phyloP scores from a whole-genome alignment of 2,888 invertebrate genomes.

The Brenthis ino region DNA sequence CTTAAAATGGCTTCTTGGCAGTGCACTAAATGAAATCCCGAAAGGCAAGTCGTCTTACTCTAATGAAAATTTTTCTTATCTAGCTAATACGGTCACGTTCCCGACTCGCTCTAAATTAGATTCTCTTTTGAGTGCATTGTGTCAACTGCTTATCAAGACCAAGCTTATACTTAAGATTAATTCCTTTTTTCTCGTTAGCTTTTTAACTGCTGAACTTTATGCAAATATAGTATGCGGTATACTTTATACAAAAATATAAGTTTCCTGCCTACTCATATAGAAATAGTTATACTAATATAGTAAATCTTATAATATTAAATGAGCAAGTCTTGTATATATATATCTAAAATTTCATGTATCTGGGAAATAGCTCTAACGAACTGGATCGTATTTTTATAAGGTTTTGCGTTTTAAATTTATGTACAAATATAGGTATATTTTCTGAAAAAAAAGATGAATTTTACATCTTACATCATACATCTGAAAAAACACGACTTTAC shows the following conservation, averaged over 20 bases:
- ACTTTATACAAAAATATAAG: not conserved
- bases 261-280: not conserved
- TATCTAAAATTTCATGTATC: too few relatives aligned
- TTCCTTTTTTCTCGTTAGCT: constrained; percentile 7
- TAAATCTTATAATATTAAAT: too few relatives aligned
- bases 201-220: not conserved
- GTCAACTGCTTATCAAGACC: constrained; percentile 24
- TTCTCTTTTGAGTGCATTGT: constrained; percentile 28
- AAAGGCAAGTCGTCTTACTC: constrained; percentile 25
- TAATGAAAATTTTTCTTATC: constrained; percentile 32
- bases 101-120: constrained; percentile 29
- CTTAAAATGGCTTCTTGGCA: constrained; percentile 22
- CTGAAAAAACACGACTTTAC: too few relatives aligned
- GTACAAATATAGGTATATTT: too few relatives aligned
- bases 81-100: constrained; percentile 34
- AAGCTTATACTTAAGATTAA: constrained; percentile 9
- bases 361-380: too few relatives aligned
- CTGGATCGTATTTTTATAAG: too few relatives aligned
- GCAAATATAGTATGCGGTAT: not conserved
- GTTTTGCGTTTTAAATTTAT: too few relatives aligned
- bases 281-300: not conserved
- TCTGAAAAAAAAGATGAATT: too few relatives aligned
- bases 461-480: too few relatives aligned
- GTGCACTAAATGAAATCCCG: constrained; percentile 29
- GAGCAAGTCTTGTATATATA: too few relatives aligned